These are phyloP conservation scores for Hirundo rustica DNA, from an alignment of 2,797 vertebrate genomes.

Conservation along the genomic window DNA sequence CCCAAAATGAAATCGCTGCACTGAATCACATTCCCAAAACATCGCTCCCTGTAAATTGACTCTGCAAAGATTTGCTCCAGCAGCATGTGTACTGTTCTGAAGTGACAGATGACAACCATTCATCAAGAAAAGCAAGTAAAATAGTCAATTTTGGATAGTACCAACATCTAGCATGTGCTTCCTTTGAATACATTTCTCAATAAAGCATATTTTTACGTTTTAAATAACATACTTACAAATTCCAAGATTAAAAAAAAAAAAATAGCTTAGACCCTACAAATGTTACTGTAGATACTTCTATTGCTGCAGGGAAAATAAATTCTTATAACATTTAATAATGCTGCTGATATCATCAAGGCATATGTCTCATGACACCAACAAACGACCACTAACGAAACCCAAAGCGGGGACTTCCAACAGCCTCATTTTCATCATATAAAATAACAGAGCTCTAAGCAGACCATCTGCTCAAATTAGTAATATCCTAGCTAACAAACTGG, in stretches of 20 bases:
- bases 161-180: not conserved
- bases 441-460: not conserved
- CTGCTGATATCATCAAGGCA: not conserved
- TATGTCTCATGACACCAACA: constrained; percentile 7
- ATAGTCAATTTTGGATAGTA: not conserved
- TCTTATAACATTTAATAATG: constrained; percentile 4
- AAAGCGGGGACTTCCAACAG: not conserved
- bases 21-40: not conserved
- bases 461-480: constrained; percentile 7
- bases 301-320: not conserved
- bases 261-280: not conserved
- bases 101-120: not conserved
- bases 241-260: not conserved
- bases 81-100: not conserved
- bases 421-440: not conserved
- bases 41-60: not conserved
- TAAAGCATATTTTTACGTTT: not conserved
- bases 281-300: not conserved
- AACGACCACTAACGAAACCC: not conserved
- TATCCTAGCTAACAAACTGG: not conserved
- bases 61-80: not conserved
- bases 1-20: not conserved
- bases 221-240: not conserved
- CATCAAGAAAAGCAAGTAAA: not conserved
- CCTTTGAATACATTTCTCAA: not conserved